Base-by-base conservation (phyloP, 2,888 invertebrate species). In the Anarsia innoxiella region DNA sequence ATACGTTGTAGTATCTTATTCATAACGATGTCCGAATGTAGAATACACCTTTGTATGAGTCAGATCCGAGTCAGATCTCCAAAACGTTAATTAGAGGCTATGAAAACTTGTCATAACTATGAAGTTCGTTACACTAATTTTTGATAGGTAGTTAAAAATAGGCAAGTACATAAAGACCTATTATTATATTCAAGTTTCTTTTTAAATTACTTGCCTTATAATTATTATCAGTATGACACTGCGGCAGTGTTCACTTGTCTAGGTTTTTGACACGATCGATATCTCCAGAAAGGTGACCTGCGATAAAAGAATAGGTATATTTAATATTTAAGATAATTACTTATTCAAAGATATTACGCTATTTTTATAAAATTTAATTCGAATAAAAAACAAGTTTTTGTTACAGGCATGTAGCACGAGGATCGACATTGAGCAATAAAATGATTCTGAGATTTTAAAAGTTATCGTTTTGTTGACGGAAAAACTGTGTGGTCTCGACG, bases 331-430 rank as follows among this genome's bases (percentile, higher is more conserved):
- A 48, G 42, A 45, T 52, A 52, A 53, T n/a, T n/a, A n/a, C n/a
- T n/a, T n/a, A n/a, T n/a, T n/a, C n/a, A n/a, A n/a, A n/a, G n/a
- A n/a, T n/a, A 61, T 56, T 51, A 66, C 63, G 57, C 56, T 54
- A 50, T 56, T 59, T 61, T 59, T 51, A 58, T 59, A 65, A 61
- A 63, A 59, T 49, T 65, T 63, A 66, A 68, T 67, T 66, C 49
- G 49, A 56, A 65, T 54, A 51, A 60, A 68, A 71, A 73, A 70
- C 58, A 58, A 62, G 46, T 45, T 51, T 68, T 62, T 59, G 64
- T 77, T 69, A 79, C 75, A 51, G 66, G 58, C 66, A 61, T 63
- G 62, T 52, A 59, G 54, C 80, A 80, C 78, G 78, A 69, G 65
- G 56, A 50, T 53, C 49, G 46, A 50, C 51, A 51, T 56, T 46